phyloP scores from a whole-genome alignment of 2,888 invertebrate genomes.

The Ichneumoninae sp. region DNA sequence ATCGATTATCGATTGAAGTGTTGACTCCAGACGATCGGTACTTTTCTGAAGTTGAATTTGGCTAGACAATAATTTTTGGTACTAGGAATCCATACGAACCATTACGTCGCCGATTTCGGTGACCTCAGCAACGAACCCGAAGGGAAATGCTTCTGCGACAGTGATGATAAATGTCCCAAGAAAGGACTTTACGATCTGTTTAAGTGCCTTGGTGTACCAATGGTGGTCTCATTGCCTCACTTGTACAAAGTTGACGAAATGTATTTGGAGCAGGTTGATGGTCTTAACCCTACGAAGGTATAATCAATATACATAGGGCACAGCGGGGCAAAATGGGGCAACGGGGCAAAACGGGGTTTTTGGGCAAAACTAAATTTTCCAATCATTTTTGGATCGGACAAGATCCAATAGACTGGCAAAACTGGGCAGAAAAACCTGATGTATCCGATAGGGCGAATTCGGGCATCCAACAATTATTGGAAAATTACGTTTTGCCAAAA shows the following conservation, averaged over 20 bases:
- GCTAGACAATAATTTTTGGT: not conserved
- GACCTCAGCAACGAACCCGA: constrained; percentile 87
- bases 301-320: not conserved
- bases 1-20: too few relatives aligned
- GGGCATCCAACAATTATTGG: too few relatives aligned
- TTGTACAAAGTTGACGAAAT: constrained; percentile 88
- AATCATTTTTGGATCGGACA: too few relatives aligned
- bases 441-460: too few relatives aligned
- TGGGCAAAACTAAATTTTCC: too few relatives aligned
- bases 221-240: constrained; percentile 92
- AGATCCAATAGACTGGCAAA: too few relatives aligned
- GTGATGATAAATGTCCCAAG: constrained; percentile 89
- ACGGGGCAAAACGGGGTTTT: too few relatives aligned
- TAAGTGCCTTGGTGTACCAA: constrained; percentile 89
- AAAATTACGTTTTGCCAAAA: too few relatives aligned
- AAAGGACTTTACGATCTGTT: constrained; percentile 90
- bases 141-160: constrained; percentile 86
- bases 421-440: too few relatives aligned
- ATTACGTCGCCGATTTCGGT: constrained; percentile 90
- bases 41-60: not conserved
- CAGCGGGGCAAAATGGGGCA: too few relatives aligned
- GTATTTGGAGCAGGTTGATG: constrained; percentile 79
- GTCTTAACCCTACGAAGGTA: constrained; percentile 77
- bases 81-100: constrained; percentile 88
- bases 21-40: not conserved